These are phyloP conservation scores for Sitobion miscanthi DNA, from an alignment of 1,140 invertebrate species.

Conservation along the genomic window DNA sequence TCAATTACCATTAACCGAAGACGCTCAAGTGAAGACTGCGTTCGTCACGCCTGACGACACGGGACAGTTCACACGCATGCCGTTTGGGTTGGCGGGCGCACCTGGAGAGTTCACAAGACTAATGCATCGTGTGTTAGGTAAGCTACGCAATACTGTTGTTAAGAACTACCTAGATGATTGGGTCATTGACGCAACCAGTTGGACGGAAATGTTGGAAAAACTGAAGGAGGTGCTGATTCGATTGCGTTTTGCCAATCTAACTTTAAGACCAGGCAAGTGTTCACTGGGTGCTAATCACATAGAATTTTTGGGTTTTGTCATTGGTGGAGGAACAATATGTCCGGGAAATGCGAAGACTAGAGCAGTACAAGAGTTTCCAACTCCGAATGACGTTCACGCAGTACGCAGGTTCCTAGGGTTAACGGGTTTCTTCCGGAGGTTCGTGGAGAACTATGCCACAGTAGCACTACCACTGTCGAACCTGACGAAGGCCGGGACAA, in stretches of 20 bases:
- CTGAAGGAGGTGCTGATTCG: not conserved
- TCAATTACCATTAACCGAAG: constrained; percentile 61
- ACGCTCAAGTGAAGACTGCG: constrained; percentile 60
- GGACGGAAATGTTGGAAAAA: not conserved
- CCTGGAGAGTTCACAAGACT: constrained; percentile 19
- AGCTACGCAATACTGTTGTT: not conserved
- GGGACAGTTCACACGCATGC: constrained; percentile 58
- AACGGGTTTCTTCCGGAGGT: constrained; percentile 60
- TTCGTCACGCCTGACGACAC: constrained; percentile 57
- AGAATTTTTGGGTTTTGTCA: constrained; percentile 39
- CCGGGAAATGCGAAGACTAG: not conserved
- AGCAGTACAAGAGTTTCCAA: not conserved
- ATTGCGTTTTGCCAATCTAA: not conserved
- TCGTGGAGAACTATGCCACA: constrained; percentile 59
- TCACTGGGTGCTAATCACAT: not conserved
- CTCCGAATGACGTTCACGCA: not conserved
- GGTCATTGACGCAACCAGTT: not conserved
- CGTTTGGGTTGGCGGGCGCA: constrained; percentile 59
- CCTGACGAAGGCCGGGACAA: constrained; percentile 50
- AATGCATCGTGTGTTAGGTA: not conserved
- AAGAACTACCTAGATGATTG: constrained; percentile 43
- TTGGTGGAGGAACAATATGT: not conserved
- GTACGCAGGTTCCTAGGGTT: constrained; percentile 60
- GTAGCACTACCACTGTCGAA: constrained; percentile 59
- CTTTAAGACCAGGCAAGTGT: constrained; percentile 29